phyloP scores from a whole-genome alignment of 2,888 invertebrate species.

The Epirrita christyi region DNA sequence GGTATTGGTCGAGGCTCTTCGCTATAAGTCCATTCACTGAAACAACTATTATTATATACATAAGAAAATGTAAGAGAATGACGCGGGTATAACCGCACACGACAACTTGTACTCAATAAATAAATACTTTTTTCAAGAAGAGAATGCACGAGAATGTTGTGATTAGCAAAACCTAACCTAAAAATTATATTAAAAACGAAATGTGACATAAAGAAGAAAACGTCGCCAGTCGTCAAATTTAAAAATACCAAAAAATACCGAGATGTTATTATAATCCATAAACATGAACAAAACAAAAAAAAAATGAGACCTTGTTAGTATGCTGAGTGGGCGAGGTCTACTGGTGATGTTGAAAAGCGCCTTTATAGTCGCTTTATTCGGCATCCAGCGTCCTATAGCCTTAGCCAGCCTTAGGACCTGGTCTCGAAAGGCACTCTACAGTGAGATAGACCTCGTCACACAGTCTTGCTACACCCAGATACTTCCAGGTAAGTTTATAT shows the following conservation, averaged over 20 bases:
- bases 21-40: no score
- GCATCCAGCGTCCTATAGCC: conserved; percentile 67
- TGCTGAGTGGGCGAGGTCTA: conserved; percentile 57
- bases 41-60: no score
- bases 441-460: conserved; percentile 74
- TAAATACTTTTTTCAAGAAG: no score
- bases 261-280: no score
- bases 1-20: no score
- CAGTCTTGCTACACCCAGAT: conserved; percentile 74
- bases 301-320: conserved; percentile 39
- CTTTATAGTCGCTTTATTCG: conserved; percentile 66
- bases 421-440: conserved; percentile 67
- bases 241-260: conserved; percentile 32
- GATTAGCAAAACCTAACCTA: neutral
- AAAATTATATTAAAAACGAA: no score
- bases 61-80: no score
- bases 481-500: conserved; percentile 29
- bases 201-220: conserved; percentile 22
- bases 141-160: no score
- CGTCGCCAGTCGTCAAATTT: conserved; percentile 5
- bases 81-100: no score
- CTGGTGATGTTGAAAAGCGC: conserved; percentile 71
- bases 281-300: conserved; percentile 40
- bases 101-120: no score
- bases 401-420: conserved; percentile 66